Conservation (phyloP, 2,888 invertebrate species). For the Cerastis rubricosa region DNA sequence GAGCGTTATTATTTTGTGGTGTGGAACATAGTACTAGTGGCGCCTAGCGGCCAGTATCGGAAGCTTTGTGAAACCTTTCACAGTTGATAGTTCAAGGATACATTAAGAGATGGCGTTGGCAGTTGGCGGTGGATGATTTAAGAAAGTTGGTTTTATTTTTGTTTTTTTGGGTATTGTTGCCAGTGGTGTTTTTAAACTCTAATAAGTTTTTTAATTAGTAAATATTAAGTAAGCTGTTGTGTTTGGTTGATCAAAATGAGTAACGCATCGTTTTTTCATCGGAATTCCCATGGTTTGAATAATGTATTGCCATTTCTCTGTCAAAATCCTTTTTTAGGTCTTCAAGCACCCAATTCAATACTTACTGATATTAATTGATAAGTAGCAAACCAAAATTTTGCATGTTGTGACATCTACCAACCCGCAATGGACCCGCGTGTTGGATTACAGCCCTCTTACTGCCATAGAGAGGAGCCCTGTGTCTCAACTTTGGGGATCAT, state of each 20-base stretch:
- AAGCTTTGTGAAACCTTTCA: slow-evolving; percentile 40
- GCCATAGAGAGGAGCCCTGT: too few species aligned
- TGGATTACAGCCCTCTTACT: too few species aligned
- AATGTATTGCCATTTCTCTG: too few species aligned
- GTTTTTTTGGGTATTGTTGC: not conserved
- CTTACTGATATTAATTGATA: too few species aligned
- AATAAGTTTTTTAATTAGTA: too few species aligned
- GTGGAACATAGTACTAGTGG: not conserved
- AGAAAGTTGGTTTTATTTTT: not conserved
- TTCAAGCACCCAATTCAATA: not conserved
- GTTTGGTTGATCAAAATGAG: too few species aligned
- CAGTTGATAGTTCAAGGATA: slow-evolving; percentile 44
- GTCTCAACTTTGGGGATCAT: too few species aligned
- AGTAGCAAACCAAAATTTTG: not conserved
- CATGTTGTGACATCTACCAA: too few species aligned
- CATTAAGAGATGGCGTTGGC: slow-evolving; percentile 57
- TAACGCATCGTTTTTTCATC: too few species aligned
- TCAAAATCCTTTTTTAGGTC: not conserved
- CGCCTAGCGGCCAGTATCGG: slow-evolving; percentile 14
- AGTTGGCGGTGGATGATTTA: not conserved
- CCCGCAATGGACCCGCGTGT: too few species aligned
- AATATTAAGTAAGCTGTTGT: too few species aligned
- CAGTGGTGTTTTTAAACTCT: not conserved
- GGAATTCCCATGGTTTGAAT: too few species aligned
- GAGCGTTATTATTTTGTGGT: not conserved